Evolutionary conservation across 2,888 invertebrate species (phyloP).

Genomic region (Hoplodrina ambigua): DNA sequence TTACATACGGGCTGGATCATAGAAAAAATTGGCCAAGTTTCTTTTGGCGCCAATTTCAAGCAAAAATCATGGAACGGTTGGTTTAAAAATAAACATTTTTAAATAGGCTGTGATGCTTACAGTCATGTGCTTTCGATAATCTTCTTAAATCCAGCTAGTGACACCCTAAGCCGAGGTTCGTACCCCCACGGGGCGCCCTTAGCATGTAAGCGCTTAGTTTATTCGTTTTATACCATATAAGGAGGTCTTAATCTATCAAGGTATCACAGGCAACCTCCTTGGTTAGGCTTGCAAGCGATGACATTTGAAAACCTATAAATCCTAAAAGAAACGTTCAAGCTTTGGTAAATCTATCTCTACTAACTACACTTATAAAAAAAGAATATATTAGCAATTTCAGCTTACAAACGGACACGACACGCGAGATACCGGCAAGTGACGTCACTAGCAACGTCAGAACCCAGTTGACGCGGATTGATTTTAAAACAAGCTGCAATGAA

Average conservation of each 20-base stretch:
- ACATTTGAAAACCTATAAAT: too few relatives aligned
- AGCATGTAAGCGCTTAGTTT: too few relatives aligned
- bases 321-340: too few relatives aligned
- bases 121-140: background rate
- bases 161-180: too few relatives aligned
- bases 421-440: slow-evolving; percentile 16
- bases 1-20: too few relatives aligned
- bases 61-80: background rate
- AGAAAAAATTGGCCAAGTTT: slow-evolving; percentile 8
- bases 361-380: slow-evolving; percentile 5
- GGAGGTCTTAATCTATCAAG: too few relatives aligned
- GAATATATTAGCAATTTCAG: slow-evolving; percentile 4
- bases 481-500: slow-evolving; percentile 19
- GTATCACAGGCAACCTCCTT: too few relatives aligned
- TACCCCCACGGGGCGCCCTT: too few relatives aligned
- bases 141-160: background rate
- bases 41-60: slow-evolving; percentile 34
- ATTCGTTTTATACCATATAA: too few relatives aligned
- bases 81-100: background rate
- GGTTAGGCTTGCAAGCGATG: too few relatives aligned
- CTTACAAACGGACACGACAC: slow-evolving; percentile 6
- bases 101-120: background rate
- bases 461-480: background rate
- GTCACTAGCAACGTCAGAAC: slow-evolving; percentile 20
- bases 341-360: background rate